Percentiles rank a stretch among this genome's conserved stretches.
Evolutionary conservation across 2,888 invertebrate genomes (phyloP).

Genomic region (Margaritifera margaritifera): DNA sequence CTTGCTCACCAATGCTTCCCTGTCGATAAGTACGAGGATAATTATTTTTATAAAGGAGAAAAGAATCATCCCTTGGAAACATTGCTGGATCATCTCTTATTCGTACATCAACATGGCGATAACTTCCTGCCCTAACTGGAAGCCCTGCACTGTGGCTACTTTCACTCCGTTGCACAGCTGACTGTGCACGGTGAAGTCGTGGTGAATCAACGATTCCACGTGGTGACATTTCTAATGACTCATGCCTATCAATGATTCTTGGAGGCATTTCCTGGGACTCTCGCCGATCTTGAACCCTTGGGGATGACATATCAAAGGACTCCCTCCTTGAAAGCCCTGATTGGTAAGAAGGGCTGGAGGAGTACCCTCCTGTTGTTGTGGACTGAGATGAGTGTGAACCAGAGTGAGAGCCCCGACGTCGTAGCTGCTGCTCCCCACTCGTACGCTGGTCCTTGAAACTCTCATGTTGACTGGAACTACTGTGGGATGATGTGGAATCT

Average conservation of each 20-base stretch:
- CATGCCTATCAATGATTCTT: constrained; percentile 18
- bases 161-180: constrained; percentile 42
- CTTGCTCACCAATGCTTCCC: constrained; percentile 42
- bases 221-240: constrained; percentile 30
- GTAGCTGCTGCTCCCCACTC: constrained; percentile 49
- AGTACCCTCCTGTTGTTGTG: constrained; percentile 51
- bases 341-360: constrained; percentile 52
- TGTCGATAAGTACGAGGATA: constrained; percentile 36
- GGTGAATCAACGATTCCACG: constrained; percentile 54
- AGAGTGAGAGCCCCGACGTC: constrained; percentile 59
- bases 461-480: constrained; percentile 61
- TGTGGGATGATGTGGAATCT: constrained; percentile 65
- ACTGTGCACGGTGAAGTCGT: constrained; percentile 49
- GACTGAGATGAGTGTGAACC: constrained; percentile 29
- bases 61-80: constrained; percentile 40
- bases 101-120: constrained; percentile 30
- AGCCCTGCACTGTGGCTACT: constrained; percentile 42
- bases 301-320: constrained; percentile 50
- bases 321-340: constrained; percentile 57
- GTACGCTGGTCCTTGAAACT: constrained; percentile 46
- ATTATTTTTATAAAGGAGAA: constrained; percentile 31
- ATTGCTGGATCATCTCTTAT: constrained; percentile 41
- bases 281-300: constrained; percentile 43
- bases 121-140: constrained; percentile 39
- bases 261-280: constrained; percentile 34